Evolutionary conservation across 2,888 invertebrate species (phyloP), one percentile per base, ranked within the genome.

Genomic region (Dusona sp.): DNA sequence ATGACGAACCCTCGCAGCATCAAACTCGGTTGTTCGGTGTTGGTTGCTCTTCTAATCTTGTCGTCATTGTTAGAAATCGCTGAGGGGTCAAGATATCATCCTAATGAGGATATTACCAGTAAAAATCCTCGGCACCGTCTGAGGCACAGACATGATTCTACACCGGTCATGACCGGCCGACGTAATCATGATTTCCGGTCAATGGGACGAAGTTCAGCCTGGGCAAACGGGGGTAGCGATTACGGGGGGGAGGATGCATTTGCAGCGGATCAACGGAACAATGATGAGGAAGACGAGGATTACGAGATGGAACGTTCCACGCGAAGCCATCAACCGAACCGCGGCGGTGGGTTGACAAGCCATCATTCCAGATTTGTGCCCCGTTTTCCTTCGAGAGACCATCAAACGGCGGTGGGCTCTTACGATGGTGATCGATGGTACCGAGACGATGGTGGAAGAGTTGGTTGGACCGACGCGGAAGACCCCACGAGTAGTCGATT

Each of bases 121-220:
- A 65, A 45, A 75, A 77, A 45, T 45, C 51, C 88, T n/a, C 89
- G 90, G 36, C 93, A 93, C 85, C 90, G 92, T 42, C 93, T 93
- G 79, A 91, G 93, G 64, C 94, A 94, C 86, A 89, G 92, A 64
- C 93, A 94, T 89, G 92, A 93, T 87, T 91, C 91, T 54, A 73
- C 89, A 11, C 73, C 88, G 51, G 19, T 73, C 38, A 72, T 65
- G 25, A 74, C 81, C 42, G 29, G 68, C 72, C 70, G 86, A 19
- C 81, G 82, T 22, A 82, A 79, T 73, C 81, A 83, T 54, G 88
- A 85, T 36, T 19, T 75, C 3, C 79, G 29, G 74, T 77, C 68
- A 83, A 78, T 57, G 22, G 65, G 74, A 86, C 87, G 33, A 25
- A 86, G 54, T 42, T 84, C 68, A 13, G 51, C 84, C 13, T 90